phyloP scores from a whole-genome alignment of 1,140 invertebrate species.

The Reticulitermes speratus region DNA sequence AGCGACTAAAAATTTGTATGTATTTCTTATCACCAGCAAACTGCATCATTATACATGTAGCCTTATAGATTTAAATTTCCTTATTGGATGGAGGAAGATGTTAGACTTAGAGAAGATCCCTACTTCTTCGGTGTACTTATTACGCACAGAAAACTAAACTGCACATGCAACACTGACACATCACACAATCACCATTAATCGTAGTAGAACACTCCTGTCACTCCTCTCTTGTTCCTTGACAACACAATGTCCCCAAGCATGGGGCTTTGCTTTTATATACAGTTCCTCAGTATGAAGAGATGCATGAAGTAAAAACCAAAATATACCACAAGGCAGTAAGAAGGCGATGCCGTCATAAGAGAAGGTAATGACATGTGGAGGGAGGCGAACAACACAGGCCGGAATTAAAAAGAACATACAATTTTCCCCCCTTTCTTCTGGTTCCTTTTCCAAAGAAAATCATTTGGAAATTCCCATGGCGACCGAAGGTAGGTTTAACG shows the following conservation, averaged over 20 bases:
- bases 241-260: neutral
- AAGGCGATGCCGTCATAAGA: too few relatives aligned
- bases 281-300: neutral
- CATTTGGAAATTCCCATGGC: neutral
- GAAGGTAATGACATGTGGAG: neutral
- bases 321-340: neutral
- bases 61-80: too few relatives aligned
- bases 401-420: neutral
- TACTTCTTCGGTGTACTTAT: too few relatives aligned
- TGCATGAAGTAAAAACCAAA: neutral
- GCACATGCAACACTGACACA: neutral
- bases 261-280: neutral
- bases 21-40: too few relatives aligned
- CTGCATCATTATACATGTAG: too few relatives aligned
- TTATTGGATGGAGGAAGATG: too few relatives aligned
- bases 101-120: too few relatives aligned
- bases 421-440: neutral
- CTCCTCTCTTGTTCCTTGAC: neutral
- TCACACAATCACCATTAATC: neutral
- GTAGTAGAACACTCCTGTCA: too few relatives aligned
- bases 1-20: too few relatives aligned
- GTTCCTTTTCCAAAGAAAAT: neutral
- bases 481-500: neutral
- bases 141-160: too few relatives aligned
- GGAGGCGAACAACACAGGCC: neutral